Evolutionary conservation across 2,888 invertebrate species (phyloP), one percentile per base, ranked within the genome.

Genomic region (Platypus cylindrus): DNA sequence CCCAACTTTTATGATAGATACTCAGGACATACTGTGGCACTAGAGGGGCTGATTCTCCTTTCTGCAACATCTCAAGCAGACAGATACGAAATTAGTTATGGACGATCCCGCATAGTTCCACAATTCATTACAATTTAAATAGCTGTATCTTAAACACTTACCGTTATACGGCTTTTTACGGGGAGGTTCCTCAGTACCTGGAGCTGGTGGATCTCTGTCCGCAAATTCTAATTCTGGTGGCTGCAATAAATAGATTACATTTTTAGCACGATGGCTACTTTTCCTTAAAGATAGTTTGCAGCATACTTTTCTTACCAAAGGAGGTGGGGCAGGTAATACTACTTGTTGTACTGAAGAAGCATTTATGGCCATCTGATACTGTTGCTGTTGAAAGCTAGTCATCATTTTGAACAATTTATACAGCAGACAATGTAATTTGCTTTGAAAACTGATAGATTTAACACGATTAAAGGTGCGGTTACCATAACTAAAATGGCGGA

Each of bases 41-140:
- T 54, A 55, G 54, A 53, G 58, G 59, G 46, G 50, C 58, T 54
- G 58, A 57, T 56, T 58, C 55, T 32, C 32, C 36, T 53, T 58
- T 62, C 64, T 64, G 63, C 59, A 64, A 64, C 64, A 64, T 62
- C 64, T 62, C 63, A 64, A 64, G 63, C 63, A 64, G 62, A 64
- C 57, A 60, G 54, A 60, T 56, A 60, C 38, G 39, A 40, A 43
- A 64, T 64, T 64, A 64, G 62, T 43, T 59, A 55, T 52, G 48
- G 55, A 55, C 26, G 24, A 39, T 29, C 37, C 41, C 34, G 40
- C 37, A 34, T 23, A 36, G 37, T 52, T 50, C 51, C 53, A 52
- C 50, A 47, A 47, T 50, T 52, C 51, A 54, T 54, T 50, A 48
- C 45, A 41, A 40, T 45, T 43, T 47, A 48, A 40, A 49, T 49